Base-by-base conservation (phyloP, 2,888 invertebrate genomes). In the Mystacides longicornis region DNA sequence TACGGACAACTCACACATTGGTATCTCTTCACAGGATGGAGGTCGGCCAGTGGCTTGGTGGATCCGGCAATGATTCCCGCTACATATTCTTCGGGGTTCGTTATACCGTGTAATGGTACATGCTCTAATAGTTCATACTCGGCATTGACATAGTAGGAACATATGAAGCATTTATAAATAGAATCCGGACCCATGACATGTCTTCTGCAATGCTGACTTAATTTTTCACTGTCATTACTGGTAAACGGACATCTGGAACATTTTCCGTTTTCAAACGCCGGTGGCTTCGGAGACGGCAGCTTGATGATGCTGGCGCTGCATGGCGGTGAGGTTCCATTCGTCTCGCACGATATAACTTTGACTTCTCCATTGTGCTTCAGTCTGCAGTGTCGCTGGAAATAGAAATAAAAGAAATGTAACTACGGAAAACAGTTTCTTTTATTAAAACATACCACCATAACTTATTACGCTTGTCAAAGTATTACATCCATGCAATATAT, bases 1-100 rank as follows among this genome's bases (percentile, higher is more conserved):
- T 89, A 92, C 0, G 93, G 91, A 69, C 93, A 93, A 54, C 84
- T 81, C 3, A 81, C 79, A 67, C 93, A 93, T 66, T 81, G 81
- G 68, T 89, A 89, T 58, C 87, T 81, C 65, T 89, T 88, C 27
- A 70, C 68, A n/a, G 65, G 61, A 46, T 67, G 63, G 31, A 64
- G 60, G 46, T 60, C 63, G 16, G 72, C 71, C 16, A 67, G 66
- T 27, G 67, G 59, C 18, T 72, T 71, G 0, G 71, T 71, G 64
- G 71, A 74, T 37, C 70, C 67, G 3, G 70, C 72, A 68, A 72
- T 71, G 31, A 75, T 72, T 64, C 75, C 78, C 18, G 71, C 67
- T 52, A 80, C 71, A 61, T 79, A 80, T 51, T 79, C 81, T 63
- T 81, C 79, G 1, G 81, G 80, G 60, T 82, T 80, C 16, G 71